A percentile compares a stretch with the other conserved stretches of the same genome.
Conservation (phyloP, 2,797 vertebrate species). For the Liasis olivaceus region DNA sequence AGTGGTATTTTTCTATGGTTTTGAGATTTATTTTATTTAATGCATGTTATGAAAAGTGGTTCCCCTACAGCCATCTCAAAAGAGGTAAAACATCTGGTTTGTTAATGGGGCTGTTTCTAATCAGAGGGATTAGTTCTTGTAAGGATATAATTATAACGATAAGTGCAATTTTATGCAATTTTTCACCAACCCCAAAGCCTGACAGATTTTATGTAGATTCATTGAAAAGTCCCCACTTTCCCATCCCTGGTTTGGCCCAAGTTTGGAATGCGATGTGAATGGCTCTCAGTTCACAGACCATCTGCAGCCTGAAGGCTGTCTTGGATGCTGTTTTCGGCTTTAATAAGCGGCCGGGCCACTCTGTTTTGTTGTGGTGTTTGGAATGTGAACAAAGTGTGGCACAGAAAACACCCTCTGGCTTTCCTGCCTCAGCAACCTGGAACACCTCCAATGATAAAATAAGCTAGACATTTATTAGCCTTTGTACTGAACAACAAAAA, state of each 20-base stretch:
- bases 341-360: not conserved
- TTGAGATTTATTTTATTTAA: slow-evolving; percentile 48
- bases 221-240: slow-evolving; percentile 42
- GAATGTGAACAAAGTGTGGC: not conserved
- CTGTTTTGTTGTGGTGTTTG: slow-evolving; percentile 4
- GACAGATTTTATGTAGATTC: slow-evolving; percentile 53
- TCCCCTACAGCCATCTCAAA: slow-evolving; percentile 67
- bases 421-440: slow-evolving; percentile 1
- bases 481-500: no score
- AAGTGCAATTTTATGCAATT: slow-evolving; percentile 69
- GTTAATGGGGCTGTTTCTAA: slow-evolving; percentile 72
- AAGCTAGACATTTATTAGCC: not conserved
- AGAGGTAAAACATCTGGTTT: slow-evolving; percentile 70
- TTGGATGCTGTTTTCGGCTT: not conserved
- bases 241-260: not conserved
- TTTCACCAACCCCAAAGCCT: slow-evolving; percentile 54
- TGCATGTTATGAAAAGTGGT: slow-evolving; percentile 63
- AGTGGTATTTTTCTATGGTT: slow-evolving; percentile 65
- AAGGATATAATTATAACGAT: slow-evolving; percentile 64
- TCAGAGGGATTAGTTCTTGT: slow-evolving; percentile 64
- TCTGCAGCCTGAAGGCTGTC: not conserved
- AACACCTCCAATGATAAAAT: slow-evolving; percentile 11
- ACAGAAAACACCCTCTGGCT: not conserved
- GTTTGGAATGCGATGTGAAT: slow-evolving; percentile 11
- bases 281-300: not conserved